These are phyloP conservation scores for Pollicipes pollicipes DNA, from an alignment of 1,140 invertebrate species.

Conservation along the genomic window DNA sequence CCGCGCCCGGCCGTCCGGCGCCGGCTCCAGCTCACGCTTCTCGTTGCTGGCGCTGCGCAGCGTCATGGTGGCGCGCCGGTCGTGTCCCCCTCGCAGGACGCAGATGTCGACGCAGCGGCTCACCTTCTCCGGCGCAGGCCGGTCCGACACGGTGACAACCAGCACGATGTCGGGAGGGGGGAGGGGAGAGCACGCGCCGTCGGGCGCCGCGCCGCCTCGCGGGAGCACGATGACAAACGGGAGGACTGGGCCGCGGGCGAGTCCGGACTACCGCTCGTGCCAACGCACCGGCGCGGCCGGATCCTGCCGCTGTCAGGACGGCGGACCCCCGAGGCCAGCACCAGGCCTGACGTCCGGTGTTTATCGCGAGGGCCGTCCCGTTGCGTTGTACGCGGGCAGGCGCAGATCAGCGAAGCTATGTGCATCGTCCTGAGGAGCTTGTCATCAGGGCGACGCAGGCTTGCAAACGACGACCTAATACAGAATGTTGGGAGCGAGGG, in stretches of 20 bases:
- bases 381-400: too few species aligned
- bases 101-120: constrained; percentile 93
- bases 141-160: constrained; percentile 77
- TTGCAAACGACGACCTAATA: constrained; percentile 6
- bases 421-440: too few species aligned
- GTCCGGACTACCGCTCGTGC: neutral
- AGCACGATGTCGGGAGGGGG: constrained; percentile 57
- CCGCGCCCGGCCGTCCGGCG: too few species aligned
- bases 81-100: constrained; percentile 59
- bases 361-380: too few species aligned
- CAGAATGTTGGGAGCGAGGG: neutral
- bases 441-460: neutral
- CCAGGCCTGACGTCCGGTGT: too few species aligned
- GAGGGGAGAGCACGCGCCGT: constrained; percentile 8
- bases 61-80: constrained; percentile 62
- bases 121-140: constrained; percentile 61
- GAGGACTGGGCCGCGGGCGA: neutral
- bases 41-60: constrained; percentile 85
- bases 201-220: neutral
- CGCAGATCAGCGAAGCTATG: too few species aligned
- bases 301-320: neutral
- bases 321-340: neutral
- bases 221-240: constrained; percentile 4
- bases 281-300: neutral
- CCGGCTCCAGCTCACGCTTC: constrained; percentile 37